Evolutionary conservation across 1,140 invertebrate species (phyloP), one percentile per base, ranked within the genome.

Genomic region (Probaryconus sp.): DNA sequence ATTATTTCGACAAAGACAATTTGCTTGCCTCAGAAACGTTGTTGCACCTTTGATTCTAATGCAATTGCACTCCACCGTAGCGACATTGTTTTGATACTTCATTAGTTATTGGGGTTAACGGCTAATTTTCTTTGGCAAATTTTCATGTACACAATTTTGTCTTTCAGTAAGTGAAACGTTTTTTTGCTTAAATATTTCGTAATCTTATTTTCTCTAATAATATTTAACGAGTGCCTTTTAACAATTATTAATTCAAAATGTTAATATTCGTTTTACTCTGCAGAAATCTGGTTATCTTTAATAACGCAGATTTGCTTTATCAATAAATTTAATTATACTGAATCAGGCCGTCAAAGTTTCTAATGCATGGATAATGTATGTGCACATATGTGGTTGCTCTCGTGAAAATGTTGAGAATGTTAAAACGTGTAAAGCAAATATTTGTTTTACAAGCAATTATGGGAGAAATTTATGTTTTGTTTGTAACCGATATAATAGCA

Each of bases 51-150:
- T 45, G 35, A 48, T 55, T 68, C 33, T 42, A 37, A 48, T 60
- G 38, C 18, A 50, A 67, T 51, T 65, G 45, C 56, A 38, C 24
- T 9, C 24, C 5, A 24, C 40, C 43, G 56, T 68, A 50, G 50
- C 64, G 35, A 33, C 75, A 77, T 76, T 73, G 56, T 61, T 69
- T 71, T 26, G 42, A 53, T 64, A 61, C 65, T 70, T 76, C 56
- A 61, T 17, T 68, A 53, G 48, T 35, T 55, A 76, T 68, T 33
- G 64, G 68, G 72, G 65, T 76, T 64, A n/a, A n/a, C n/a, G n/a
- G n/a, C n/a, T n/a, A n/a, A n/a, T n/a, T n/a, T n/a, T n/a, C n/a
- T n/a, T n/a, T n/a, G n/a, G n/a, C n/a, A n/a, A n/a, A n/a, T n/a
- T n/a, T n/a, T n/a, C n/a, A n/a, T n/a, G n/a, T n/a, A n/a, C n/a